These are phyloP conservation scores for Maconellicoccus hirsutus DNA, from an alignment of 1,140 invertebrate species.

Conservation along the genomic window DNA sequence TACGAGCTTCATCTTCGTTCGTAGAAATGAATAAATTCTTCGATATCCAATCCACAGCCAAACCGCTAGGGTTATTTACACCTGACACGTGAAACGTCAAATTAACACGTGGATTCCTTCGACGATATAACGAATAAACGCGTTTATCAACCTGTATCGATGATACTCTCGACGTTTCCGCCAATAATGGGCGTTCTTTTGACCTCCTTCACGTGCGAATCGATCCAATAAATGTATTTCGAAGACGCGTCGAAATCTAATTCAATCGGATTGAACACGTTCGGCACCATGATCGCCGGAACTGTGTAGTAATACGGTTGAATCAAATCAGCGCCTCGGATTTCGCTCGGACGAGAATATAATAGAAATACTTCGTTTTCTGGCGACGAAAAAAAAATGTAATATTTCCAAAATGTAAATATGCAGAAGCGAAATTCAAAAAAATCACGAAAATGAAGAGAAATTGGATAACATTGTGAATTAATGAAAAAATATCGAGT, in stretches of 20 bases:
- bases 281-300: slow-evolving; percentile 50
- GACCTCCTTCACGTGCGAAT: slow-evolving; percentile 59
- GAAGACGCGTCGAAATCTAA: slow-evolving; percentile 55
- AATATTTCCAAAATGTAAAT: not conserved
- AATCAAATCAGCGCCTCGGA: slow-evolving; percentile 66
- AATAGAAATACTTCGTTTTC: slow-evolving; percentile 64
- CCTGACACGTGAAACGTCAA: too few species aligned
- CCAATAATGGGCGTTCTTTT: slow-evolving; percentile 54
- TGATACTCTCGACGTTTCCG: slow-evolving; percentile 52
- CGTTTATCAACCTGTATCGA: slow-evolving; percentile 48
- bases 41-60: slow-evolving; percentile 65
- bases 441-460: not conserved
- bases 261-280: slow-evolving; percentile 46
- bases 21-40: slow-evolving; percentile 51
- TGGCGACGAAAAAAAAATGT: slow-evolving; percentile 31
- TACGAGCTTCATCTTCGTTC: slow-evolving; percentile 42
- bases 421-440: not conserved
- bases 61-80: slow-evolving; percentile 45
- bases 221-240: slow-evolving; percentile 65
- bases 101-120: not conserved
- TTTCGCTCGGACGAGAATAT: slow-evolving; percentile 59
- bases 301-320: slow-evolving; percentile 64
- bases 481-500: too few species aligned
- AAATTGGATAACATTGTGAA: too few species aligned
- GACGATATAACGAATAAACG: not conserved